These are phyloP conservation scores for Labia minor DNA, from an alignment of 2,888 invertebrate genomes.

Conservation along the genomic window DNA sequence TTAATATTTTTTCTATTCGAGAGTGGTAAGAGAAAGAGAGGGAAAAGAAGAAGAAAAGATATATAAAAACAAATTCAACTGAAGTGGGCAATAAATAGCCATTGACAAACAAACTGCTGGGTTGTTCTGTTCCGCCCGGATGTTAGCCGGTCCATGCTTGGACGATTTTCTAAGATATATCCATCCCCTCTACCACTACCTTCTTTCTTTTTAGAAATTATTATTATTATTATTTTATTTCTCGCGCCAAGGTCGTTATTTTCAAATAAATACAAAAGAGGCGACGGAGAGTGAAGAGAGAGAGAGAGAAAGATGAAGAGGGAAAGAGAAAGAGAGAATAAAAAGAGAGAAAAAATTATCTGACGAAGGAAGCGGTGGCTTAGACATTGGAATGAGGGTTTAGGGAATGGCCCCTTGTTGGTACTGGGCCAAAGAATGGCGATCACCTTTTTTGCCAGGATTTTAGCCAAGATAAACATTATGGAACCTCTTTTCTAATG, in stretches of 20 bases:
- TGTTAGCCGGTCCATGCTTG: background rate
- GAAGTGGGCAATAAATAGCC: background rate
- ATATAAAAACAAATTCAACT: too few species aligned
- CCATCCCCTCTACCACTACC: background rate
- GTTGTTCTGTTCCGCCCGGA: background rate
- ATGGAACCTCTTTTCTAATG: background rate
- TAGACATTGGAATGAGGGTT: too few species aligned
- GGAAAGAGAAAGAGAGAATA: background rate
- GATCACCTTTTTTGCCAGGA: conserved; percentile 7
- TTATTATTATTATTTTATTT: background rate
- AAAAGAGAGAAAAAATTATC: background rate
- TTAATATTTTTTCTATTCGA: too few species aligned
- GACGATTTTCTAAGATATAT: background rate
- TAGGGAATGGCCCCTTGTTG: too few species aligned
- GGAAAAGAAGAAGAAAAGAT: too few species aligned
- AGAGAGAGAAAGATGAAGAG: background rate
- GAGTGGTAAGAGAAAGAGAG: too few species aligned
- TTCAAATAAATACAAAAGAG: conserved; percentile 13
- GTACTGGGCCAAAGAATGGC: background rate
- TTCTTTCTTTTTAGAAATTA: too few species aligned
- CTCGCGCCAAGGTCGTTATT: conserved; percentile 5
- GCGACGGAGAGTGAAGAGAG: conserved; percentile 1
- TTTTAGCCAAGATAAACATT: conserved; percentile 4
- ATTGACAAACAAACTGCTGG: conserved; percentile 4
- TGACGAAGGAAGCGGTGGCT: background rate